Evolutionary conservation across 1,140 invertebrate species (phyloP).

Genomic region (Coenobita brevimanus): DNA sequence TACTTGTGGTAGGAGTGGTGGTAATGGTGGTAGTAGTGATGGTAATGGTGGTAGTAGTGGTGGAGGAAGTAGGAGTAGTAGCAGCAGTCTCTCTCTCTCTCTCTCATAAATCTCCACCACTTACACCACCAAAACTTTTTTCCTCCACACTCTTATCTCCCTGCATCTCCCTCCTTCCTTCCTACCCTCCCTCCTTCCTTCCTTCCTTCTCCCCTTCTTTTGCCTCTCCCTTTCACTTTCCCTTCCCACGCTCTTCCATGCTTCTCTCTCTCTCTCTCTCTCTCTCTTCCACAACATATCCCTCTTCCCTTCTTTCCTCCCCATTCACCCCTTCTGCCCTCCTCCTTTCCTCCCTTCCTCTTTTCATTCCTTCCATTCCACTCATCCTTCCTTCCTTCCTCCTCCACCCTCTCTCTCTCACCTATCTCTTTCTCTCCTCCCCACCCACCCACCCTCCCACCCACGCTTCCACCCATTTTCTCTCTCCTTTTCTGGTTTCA

Average conservation of each 20-base stretch:
- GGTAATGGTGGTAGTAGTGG: not conserved
- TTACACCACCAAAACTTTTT: not conserved
- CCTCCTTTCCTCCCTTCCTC: slow-evolving; percentile 15
- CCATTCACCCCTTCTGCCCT: not conserved
- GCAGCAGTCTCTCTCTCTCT: not conserved
- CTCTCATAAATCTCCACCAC: not conserved
- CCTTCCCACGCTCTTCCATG: not conserved
- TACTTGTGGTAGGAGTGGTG: not conserved
- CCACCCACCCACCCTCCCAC: slow-evolving; percentile 5
- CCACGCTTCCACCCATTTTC: not conserved
- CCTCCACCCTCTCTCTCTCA: not conserved
- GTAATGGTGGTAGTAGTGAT: not conserved
- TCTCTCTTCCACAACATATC: not conserved
- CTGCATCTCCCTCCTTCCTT: not conserved
- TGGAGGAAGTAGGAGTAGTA: not conserved
- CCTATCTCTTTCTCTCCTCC: not conserved
- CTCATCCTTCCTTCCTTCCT: not conserved
- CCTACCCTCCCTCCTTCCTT: too few species aligned
- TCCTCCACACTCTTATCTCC: not conserved
- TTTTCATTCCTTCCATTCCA: not conserved
- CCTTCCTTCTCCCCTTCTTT: too few species aligned
- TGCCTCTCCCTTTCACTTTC: not conserved
- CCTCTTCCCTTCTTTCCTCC: not conserved
- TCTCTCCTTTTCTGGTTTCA: not conserved
- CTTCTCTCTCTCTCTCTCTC: not conserved